Evolutionary conservation across 2,888 invertebrate genomes (phyloP).

Genomic region (Operophtera brumata): DNA sequence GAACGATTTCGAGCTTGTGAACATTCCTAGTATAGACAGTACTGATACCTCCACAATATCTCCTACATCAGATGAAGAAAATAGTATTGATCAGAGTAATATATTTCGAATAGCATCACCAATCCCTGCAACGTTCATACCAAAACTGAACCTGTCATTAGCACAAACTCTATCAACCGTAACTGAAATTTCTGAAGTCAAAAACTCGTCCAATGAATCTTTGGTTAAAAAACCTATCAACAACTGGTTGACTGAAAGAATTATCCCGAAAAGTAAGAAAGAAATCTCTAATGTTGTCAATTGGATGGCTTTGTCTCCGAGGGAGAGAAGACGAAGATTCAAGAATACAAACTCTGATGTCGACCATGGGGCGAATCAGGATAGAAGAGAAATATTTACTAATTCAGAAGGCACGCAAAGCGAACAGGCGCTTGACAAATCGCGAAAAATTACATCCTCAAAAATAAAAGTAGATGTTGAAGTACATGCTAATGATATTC

Average conservation of each 20-base stretch:
- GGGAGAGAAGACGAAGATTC: conserved; percentile 48
- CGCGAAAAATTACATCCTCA: conserved; percentile 12
- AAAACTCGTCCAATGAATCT: conserved; percentile 33
- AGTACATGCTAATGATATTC: conserved; percentile 33
- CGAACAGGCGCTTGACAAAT: neutral
- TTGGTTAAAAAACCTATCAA: conserved; percentile 40
- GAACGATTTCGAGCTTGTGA: conserved; percentile 44
- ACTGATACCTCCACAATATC: conserved; percentile 39
- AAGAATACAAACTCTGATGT: conserved; percentile 24
- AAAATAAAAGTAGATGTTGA: conserved; percentile 40
- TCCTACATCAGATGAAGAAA: conserved; percentile 40
- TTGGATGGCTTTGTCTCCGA: conserved; percentile 59
- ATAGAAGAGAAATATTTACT: conserved; percentile 10
- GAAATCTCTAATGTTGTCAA: conserved; percentile 43
- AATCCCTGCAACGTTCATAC: conserved; percentile 50
- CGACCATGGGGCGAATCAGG: neutral
- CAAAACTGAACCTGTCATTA: conserved; percentile 54
- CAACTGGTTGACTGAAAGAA: conserved; percentile 47
- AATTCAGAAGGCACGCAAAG: conserved; percentile 20
- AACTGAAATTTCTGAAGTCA: conserved; percentile 60
- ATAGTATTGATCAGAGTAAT: conserved; percentile 24
- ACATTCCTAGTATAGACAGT: conserved; percentile 43
- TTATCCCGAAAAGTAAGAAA: conserved; percentile 28
- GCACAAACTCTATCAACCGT: conserved; percentile 62
- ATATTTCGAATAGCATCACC: conserved; percentile 51